Evolutionary conservation across 2,113 vertebrate species (phyloP).

Genomic region (Rhinolophus ferrumequinum): DNA sequence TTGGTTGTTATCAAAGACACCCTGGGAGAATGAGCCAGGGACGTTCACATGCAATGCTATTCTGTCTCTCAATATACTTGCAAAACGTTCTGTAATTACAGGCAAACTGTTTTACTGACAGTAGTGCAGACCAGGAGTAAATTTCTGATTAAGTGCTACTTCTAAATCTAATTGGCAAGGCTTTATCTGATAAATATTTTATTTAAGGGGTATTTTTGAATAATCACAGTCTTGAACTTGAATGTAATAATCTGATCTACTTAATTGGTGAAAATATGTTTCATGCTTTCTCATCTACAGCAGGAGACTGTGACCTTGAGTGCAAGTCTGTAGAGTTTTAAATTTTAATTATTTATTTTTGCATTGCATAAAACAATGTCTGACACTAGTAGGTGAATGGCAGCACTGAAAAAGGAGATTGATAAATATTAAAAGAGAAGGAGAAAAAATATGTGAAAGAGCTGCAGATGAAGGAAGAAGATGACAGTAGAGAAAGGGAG

Average conservation of each 20-base stretch:
- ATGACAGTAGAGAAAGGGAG: neutral
- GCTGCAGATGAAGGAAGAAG: neutral
- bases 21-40: neutral
- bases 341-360: constrained; percentile 15
- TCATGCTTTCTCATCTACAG: neutral
- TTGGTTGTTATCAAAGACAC: neutral
- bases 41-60: neutral
- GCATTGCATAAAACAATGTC: neutral
- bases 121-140: neutral
- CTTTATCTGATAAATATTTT: neutral
- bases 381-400: neutral
- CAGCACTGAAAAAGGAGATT: neutral
- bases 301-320: neutral
- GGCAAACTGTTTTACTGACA: neutral
- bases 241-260: neutral
- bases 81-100: neutral
- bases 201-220: neutral
- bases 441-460: neutral
- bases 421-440: neutral
- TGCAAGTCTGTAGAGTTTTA: neutral
- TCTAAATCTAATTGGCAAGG: neutral
- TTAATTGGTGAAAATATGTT: neutral
- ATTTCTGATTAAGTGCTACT: neutral
- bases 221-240: neutral
- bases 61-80: neutral